Percentiles rank a stretch among this genome's conserved stretches.
Evolutionary conservation across 2,797 vertebrate species (phyloP).

Genomic region (Pyrocephalus nanus): DNA sequence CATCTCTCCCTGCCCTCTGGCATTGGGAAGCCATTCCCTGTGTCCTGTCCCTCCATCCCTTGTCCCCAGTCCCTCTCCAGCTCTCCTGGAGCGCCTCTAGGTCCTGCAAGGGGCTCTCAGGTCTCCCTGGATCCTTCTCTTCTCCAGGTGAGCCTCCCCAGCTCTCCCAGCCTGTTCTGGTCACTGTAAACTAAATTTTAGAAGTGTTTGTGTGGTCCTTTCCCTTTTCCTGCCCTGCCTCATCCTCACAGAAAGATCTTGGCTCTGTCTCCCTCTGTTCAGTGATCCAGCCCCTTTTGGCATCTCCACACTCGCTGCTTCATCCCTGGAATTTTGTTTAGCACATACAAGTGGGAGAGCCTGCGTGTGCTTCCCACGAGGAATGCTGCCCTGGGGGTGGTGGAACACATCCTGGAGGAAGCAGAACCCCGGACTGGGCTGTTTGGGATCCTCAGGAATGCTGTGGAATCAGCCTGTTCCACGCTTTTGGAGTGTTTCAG

Average conservation of each 20-base stretch:
- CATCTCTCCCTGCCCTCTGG: background rate
- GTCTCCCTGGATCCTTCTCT: background rate
- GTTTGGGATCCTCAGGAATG: background rate
- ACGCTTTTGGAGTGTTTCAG: background rate
- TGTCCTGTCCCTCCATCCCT: background rate
- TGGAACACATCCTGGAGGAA: background rate
- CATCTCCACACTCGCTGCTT: fast-evolving
- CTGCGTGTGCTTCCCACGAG: too few relatives aligned
- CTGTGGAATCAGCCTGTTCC: background rate
- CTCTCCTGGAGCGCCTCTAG: background rate
- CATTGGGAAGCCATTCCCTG: background rate
- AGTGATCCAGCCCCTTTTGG: background rate
- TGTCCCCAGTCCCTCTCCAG: background rate
- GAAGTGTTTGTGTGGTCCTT: background rate
- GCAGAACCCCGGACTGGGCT: background rate
- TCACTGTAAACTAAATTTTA: background rate
- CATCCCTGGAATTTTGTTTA: too few relatives aligned
- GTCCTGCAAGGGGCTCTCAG: background rate
- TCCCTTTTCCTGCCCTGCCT: background rate
- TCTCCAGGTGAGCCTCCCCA: background rate
- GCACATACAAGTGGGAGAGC: too few relatives aligned
- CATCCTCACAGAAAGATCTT: background rate
- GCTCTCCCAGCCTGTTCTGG: background rate
- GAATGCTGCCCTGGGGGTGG: background rate
- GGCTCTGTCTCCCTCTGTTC: fast-evolving